Percentiles rank a stretch among this genome's conserved stretches.
phyloP scores from a whole-genome alignment of 2,888 invertebrate genomes.

The Campopleginae sp. region DNA sequence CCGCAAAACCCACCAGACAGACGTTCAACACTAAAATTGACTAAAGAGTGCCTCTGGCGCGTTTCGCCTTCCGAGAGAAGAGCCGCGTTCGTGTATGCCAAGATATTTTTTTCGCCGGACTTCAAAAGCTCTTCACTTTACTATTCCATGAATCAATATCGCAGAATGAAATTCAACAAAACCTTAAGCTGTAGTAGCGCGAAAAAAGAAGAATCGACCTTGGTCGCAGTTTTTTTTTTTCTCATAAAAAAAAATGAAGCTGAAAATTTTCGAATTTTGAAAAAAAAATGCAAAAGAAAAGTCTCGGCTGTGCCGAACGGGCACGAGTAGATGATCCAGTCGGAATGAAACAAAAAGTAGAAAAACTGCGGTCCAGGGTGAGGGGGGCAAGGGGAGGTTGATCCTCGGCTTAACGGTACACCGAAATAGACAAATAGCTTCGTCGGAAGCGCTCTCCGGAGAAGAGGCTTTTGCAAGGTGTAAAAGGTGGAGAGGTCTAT shows the following conservation, averaged over 20 bases:
- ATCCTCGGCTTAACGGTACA: slow-evolving; percentile 58
- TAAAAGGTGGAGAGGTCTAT: slow-evolving; percentile 62
- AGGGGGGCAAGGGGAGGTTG: slow-evolving; percentile 38
- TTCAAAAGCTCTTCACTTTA: slow-evolving; percentile 5
- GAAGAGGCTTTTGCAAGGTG: slow-evolving; percentile 30
- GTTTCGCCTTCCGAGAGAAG: neutral
- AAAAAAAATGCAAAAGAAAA: neutral
- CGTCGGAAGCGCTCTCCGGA: slow-evolving; percentile 45
- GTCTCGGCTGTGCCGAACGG: neutral
- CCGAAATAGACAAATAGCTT: slow-evolving; percentile 66
- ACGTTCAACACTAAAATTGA: slow-evolving; percentile 16
- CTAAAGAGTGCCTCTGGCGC: slow-evolving; percentile 7
- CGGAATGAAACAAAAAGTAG: neutral
- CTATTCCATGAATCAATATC: neutral
- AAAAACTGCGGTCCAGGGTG: neutral
- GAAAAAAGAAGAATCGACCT: no score
- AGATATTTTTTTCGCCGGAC: neutral
- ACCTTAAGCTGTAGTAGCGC: no score
- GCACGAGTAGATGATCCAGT: neutral
- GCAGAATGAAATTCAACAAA: neutral
- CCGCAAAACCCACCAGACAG: slow-evolving; percentile 12
- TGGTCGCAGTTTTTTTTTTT: neutral
- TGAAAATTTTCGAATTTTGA: neutral
- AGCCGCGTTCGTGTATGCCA: neutral
- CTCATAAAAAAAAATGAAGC: neutral